Percentiles rank a stretch among this genome's conserved stretches.
Evolutionary conservation across 2,113 vertebrate genomes (phyloP).

Genomic region (Cyanistes caeruleus): DNA sequence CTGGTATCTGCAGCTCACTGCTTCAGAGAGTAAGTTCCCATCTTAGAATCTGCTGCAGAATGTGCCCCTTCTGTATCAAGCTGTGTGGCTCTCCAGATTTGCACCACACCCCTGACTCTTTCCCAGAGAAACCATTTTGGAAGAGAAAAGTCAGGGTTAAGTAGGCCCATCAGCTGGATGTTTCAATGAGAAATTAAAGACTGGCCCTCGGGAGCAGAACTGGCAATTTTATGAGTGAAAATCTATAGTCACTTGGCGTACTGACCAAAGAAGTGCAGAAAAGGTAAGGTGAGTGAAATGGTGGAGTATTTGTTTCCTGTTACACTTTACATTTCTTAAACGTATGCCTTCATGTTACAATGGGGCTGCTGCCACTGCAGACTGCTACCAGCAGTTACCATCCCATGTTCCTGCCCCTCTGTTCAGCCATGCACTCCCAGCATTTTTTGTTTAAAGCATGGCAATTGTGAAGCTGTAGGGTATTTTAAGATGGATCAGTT

Average conservation of each 20-base stretch:
- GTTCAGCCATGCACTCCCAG: not conserved
- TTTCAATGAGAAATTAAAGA: not conserved
- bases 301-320: not conserved
- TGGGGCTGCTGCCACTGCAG: not conserved
- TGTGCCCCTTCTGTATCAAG: not conserved
- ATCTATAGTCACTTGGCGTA: not conserved
- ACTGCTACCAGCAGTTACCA: not conserved
- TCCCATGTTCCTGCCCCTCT: not conserved
- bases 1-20: conserved; percentile 92
- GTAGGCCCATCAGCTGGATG: not conserved
- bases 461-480: not conserved
- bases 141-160: not conserved
- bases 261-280: not conserved
- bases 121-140: not conserved
- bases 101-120: not conserved
- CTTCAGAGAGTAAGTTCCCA: conserved; percentile 77
- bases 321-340: not conserved
- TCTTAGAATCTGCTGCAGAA: not conserved
- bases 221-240: not conserved
- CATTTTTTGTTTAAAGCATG: not conserved
- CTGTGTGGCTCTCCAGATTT: not conserved
- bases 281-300: not conserved
- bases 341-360: rapidly evolving
- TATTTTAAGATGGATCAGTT: not conserved
- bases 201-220: not conserved